phyloP scores from a whole-genome alignment of 2,113 vertebrate genomes.

The Parus major region DNA sequence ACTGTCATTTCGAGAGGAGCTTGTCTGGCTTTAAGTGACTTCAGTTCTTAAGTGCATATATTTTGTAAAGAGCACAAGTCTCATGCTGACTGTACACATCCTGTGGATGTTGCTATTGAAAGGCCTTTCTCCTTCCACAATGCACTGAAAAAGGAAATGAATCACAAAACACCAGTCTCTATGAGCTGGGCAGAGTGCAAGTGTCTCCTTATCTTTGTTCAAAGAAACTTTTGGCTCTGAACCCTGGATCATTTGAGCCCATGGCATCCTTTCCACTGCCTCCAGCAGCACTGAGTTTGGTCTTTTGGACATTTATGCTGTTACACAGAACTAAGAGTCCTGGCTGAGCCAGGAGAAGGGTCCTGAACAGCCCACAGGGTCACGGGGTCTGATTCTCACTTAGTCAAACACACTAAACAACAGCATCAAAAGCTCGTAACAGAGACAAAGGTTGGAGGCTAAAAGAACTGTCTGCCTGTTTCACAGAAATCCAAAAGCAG shows the following conservation, averaged over 20 bases:
- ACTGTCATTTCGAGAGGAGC: not conserved
- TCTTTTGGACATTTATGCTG: not conserved
- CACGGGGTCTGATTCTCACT: not conserved
- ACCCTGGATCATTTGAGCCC: not conserved
- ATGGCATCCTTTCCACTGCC: not conserved
- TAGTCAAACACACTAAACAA: not conserved
- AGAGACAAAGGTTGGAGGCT: not conserved
- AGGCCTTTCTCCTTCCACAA: not conserved
- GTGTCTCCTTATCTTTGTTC: not conserved
- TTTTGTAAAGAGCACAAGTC: not conserved
- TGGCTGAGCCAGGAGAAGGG: not conserved
- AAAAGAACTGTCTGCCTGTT: not conserved
- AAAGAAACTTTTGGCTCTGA: not conserved
- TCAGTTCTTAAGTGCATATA: not conserved
- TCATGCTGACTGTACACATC: not conserved
- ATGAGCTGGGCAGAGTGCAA: not conserved
- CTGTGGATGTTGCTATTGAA: not conserved
- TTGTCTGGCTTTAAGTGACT: not conserved
- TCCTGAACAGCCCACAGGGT: not conserved
- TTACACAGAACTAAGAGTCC: not conserved
- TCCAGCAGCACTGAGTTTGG: not conserved
- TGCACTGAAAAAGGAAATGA: not conserved
- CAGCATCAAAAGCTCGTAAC: slow-evolving; percentile 3
- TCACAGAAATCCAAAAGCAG: slow-evolving; percentile 19
- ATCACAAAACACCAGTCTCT: not conserved